Percentiles rank a stretch among this genome's conserved stretches.
Evolutionary conservation across 1,140 invertebrate species (phyloP).

Genomic region (Lethrus apterus): DNA sequence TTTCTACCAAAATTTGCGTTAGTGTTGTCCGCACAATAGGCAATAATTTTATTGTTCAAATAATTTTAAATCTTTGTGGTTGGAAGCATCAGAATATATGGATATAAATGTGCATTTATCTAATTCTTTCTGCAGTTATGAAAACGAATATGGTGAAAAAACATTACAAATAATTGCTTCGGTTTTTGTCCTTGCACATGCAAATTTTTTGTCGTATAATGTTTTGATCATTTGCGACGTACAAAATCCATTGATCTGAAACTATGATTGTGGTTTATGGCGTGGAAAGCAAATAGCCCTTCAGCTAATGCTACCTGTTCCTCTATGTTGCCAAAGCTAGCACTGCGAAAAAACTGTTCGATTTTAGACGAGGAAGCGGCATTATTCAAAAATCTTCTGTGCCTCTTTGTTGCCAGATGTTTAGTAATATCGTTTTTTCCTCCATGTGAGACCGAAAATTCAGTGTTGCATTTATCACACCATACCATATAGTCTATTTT

Average conservation of each 20-base stretch:
- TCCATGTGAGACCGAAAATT: conserved; percentile 15
- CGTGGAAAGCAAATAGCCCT: conserved; percentile 22
- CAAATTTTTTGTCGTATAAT: conserved; percentile 23
- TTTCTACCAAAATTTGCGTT: conserved; percentile 21
- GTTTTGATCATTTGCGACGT: conserved; percentile 19
- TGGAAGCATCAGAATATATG: conserved; percentile 22
- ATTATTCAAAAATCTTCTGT: conserved; percentile 7
- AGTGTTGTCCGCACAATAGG: conserved; percentile 13
- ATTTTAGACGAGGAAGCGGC: conserved; percentile 11
- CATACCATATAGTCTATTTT: conserved; percentile 12
- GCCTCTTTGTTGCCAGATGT: conserved; percentile 4
- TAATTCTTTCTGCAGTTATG: conserved; percentile 2
- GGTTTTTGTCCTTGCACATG: conserved; percentile 16
- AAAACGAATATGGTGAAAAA: conserved; percentile 6
- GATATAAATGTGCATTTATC: conserved; percentile 12
- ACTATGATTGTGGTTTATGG: conserved; percentile 20
- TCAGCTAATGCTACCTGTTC: conserved; percentile 16
- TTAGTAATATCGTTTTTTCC: conserved; percentile 16
- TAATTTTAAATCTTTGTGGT: conserved; percentile 21
- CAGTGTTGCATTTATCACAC: conserved; percentile 12
- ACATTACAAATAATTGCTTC: conserved; percentile 10
- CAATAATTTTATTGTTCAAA: conserved; percentile 33
- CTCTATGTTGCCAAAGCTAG: conserved; percentile 11
- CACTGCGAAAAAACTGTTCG: conserved; percentile 8
- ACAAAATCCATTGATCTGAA: conserved; percentile 14